These are phyloP conservation scores for Diphyllodes magnificus DNA, from an alignment of 2,113 vertebrate species.

Conservation along the genomic window DNA sequence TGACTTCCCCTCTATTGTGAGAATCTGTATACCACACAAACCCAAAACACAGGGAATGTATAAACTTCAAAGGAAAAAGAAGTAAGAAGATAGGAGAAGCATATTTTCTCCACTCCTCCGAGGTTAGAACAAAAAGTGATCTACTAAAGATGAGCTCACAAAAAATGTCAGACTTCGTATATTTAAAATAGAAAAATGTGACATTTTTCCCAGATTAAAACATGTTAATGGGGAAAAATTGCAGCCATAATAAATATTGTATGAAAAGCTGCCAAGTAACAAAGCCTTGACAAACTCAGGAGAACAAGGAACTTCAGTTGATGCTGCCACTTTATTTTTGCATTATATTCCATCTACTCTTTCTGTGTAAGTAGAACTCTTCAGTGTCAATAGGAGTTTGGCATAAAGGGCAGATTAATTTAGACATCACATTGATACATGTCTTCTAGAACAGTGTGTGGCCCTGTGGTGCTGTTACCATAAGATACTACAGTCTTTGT, in stretches of 20 bases:
- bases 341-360: not conserved
- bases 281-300: conserved; percentile 59
- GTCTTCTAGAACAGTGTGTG: not conserved
- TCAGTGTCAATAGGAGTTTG: not conserved
- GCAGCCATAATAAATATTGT: conserved; percentile 63
- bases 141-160: conserved; percentile 14
- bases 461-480: not conserved
- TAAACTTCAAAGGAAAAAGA: conserved; percentile 35
- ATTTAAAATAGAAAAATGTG: conserved; percentile 49
- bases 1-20: conserved; percentile 16
- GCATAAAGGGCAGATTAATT: not conserved
- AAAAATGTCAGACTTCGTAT: conserved; percentile 46
- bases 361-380: not conserved
- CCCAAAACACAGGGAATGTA: not conserved
- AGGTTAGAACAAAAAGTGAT: conserved; percentile 37
- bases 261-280: conserved; percentile 64
- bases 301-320: conserved; percentile 53
- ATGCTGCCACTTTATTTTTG: conserved; percentile 45
- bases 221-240: conserved; percentile 60
- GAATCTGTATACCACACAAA: not conserved
- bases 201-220: conserved; percentile 61
- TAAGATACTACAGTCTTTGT: not conserved
- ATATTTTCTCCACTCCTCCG: not conserved
- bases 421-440: not conserved
- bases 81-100: not conserved